phyloP scores from a whole-genome alignment of 2,888 invertebrate genomes.

The Stenchaetothrips biformis region DNA sequence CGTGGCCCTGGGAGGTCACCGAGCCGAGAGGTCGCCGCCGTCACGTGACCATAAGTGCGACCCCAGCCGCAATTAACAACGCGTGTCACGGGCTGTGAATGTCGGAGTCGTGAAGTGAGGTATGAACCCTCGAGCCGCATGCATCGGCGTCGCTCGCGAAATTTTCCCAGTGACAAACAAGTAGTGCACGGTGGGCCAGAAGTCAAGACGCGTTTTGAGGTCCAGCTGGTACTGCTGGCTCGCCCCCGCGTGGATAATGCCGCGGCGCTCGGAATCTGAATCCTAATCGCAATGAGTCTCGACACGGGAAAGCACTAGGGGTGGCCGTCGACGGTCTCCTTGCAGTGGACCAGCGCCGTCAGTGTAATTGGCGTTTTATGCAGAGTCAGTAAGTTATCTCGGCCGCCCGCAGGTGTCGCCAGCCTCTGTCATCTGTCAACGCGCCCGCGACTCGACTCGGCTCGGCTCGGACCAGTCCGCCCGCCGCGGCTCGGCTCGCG shows the following conservation, averaged over 20 bases:
- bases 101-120: too few relatives aligned
- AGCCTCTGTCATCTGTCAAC: constrained; percentile 10
- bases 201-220: background rate
- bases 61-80: background rate
- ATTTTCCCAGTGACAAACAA: too few relatives aligned
- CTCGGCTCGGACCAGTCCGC: background rate
- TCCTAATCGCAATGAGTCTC: background rate
- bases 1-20: background rate
- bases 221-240: too few relatives aligned
- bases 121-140: too few relatives aligned
- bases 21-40: background rate
- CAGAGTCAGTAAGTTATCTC: constrained; percentile 17
- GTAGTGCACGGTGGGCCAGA: too few relatives aligned
- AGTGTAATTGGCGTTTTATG: constrained; percentile 19
- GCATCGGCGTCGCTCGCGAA: too few relatives aligned
- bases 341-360: background rate
- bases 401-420: constrained; percentile 12
- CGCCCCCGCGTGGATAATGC: too few relatives aligned
- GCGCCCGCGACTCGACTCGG: background rate
- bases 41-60: background rate
- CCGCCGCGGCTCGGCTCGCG: background rate
- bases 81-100: too few relatives aligned
- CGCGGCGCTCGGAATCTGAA: too few relatives aligned
- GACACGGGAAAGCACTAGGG: constrained; percentile 6
- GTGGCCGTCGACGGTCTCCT: background rate